phyloP scores from a whole-genome alignment of 2,797 vertebrate species.

The Hirundo rustica region DNA sequence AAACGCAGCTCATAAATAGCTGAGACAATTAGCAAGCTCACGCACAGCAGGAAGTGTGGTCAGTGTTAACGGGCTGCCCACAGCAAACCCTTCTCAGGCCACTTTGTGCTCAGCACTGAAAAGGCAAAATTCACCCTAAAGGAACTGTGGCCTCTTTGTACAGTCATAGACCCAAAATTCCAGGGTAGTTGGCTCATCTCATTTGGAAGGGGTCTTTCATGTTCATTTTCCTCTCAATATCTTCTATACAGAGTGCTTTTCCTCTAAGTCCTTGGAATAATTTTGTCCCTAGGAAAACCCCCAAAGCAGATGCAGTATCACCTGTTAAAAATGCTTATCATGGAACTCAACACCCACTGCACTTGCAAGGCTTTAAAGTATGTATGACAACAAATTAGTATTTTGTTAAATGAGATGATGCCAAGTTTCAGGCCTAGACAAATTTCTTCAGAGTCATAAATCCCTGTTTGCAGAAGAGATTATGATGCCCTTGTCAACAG shows the following conservation, averaged over 20 bases:
- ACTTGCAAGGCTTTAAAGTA: background rate
- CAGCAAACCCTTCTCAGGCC: background rate
- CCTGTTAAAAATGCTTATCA: background rate
- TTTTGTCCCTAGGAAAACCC: background rate
- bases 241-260: background rate
- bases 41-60: background rate
- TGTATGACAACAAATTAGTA: background rate
- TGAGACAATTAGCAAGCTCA: background rate
- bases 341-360: background rate
- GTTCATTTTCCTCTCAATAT: background rate
- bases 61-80: background rate
- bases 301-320: background rate
- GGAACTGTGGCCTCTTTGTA: background rate
- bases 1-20: background rate
- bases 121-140: background rate
- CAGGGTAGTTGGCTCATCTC: background rate
- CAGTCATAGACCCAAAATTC: background rate
- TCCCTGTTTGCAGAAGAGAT: background rate
- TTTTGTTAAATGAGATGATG: background rate
- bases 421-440: conserved; percentile 23
- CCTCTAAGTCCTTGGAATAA: background rate
- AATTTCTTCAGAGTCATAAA: background rate
- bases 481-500: conserved; percentile 11
- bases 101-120: background rate
- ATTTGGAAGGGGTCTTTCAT: background rate